These are phyloP conservation scores for Dromius quadrimaculatus DNA, from an alignment of 2,888 invertebrate species.

Conservation along the genomic window DNA sequence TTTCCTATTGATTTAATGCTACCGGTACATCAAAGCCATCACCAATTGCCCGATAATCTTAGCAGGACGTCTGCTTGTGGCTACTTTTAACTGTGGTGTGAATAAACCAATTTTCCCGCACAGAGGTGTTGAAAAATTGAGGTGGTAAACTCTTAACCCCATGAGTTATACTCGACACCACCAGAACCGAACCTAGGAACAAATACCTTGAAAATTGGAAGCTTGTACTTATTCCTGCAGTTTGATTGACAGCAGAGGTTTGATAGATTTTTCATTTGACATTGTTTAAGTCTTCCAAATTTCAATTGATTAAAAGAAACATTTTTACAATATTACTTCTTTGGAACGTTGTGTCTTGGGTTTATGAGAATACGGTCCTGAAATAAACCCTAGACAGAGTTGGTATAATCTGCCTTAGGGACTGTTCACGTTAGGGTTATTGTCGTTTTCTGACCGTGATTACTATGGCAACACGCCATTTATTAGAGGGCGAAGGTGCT, in stretches of 20 bases:
- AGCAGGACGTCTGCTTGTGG: slow-evolving; percentile 6
- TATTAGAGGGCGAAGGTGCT: slow-evolving; percentile 48
- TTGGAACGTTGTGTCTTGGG: too few relatives aligned
- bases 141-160: slow-evolving; percentile 8
- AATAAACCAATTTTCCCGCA: slow-evolving; percentile 39
- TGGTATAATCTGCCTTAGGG: slow-evolving; percentile 10
- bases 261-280: too few relatives aligned
- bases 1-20: slow-evolving; percentile 49
- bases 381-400: too few relatives aligned
- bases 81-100: slow-evolving; percentile 29
- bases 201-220: too few relatives aligned
- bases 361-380: too few relatives aligned
- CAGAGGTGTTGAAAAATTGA: slow-evolving; percentile 48
- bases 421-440: slow-evolving; percentile 2
- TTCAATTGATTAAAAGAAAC: too few relatives aligned
- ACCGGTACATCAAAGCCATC: slow-evolving; percentile 41
- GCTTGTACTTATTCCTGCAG: too few relatives aligned
- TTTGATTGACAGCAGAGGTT: too few relatives aligned
- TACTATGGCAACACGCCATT: slow-evolving; percentile 30
- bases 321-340: too few relatives aligned
- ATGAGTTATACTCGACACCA: slow-evolving; percentile 22
- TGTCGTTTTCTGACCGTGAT: slow-evolving; percentile 3
- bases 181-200: too few relatives aligned
- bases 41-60: slow-evolving; percentile 29
- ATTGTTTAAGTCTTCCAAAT: too few relatives aligned